These are phyloP conservation scores for Apteryx owenii DNA, from an alignment of 2,113 vertebrate genomes.

Conservation along the genomic window DNA sequence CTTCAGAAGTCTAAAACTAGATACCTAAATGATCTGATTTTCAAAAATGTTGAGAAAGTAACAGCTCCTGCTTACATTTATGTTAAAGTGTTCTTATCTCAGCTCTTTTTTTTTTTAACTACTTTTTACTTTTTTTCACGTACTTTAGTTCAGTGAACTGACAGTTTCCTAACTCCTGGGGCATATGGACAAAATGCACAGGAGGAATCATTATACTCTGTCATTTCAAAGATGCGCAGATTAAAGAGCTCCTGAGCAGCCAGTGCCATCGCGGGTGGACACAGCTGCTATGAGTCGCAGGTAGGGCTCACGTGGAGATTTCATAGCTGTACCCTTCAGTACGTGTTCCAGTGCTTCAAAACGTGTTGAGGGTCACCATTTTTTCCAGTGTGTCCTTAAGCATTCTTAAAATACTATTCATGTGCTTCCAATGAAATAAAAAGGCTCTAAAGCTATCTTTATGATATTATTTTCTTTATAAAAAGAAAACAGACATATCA, in stretches of 20 bases:
- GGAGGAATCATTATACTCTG: neutral
- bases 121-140: neutral
- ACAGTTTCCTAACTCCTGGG: neutral
- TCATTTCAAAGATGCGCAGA: neutral
- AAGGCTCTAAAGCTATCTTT: neutral
- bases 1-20: neutral
- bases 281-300: neutral
- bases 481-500: neutral
- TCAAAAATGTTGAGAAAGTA: slow-evolving; percentile 9
- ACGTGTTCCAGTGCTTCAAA: neutral
- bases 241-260: neutral
- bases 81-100: neutral
- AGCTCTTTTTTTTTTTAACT: neutral
- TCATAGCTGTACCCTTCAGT: neutral
- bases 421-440: neutral
- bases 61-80: neutral
- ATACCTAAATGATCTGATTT: neutral
- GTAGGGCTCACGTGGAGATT: neutral
- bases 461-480: neutral
- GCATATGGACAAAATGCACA: neutral
- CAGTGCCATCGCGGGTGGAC: neutral
- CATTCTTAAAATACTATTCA: neutral
- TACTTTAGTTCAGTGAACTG: neutral
- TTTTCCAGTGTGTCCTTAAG: neutral
- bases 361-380: neutral